Conservation (phyloP, 1,140 invertebrate genomes). For the Homarus americanus region DNA sequence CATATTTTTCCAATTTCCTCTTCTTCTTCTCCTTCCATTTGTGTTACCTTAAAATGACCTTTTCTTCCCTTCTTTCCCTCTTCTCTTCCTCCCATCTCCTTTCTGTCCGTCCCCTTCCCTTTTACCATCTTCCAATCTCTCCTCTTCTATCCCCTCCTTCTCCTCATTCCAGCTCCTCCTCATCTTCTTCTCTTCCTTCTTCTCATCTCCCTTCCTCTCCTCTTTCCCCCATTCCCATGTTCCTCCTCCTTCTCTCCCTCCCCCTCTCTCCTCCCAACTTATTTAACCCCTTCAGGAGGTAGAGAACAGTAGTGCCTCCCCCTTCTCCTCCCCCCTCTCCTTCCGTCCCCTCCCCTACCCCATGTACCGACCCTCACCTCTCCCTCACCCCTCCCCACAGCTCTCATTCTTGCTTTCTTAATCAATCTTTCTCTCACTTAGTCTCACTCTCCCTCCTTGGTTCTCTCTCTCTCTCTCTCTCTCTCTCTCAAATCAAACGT, state of each 20-base stretch:
- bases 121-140: too few species aligned
- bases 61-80: background rate
- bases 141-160: too few species aligned
- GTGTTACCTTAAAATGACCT: background rate
- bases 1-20: too few species aligned
- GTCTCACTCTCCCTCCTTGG: conserved; percentile 7
- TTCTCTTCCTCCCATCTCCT: background rate
- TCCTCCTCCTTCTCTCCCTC: too few species aligned
- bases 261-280: background rate
- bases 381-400: background rate
- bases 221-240: too few species aligned
- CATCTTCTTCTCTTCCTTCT: background rate
- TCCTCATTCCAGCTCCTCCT: too few species aligned
- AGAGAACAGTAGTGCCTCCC: too few species aligned
- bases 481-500: background rate
- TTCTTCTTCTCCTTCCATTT: background rate
- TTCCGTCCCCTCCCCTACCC: background rate
- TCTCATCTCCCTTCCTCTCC: background rate
- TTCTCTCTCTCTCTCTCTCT: background rate
- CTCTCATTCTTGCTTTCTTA: background rate
- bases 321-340: too few species aligned
- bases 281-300: too few species aligned
- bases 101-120: background rate
- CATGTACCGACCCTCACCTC: too few species aligned
- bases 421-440: background rate